Percentiles rank a stretch among this genome's conserved stretches.
Conservation (phyloP, 2,113 vertebrate species). For the Syngnathus scovelli region DNA sequence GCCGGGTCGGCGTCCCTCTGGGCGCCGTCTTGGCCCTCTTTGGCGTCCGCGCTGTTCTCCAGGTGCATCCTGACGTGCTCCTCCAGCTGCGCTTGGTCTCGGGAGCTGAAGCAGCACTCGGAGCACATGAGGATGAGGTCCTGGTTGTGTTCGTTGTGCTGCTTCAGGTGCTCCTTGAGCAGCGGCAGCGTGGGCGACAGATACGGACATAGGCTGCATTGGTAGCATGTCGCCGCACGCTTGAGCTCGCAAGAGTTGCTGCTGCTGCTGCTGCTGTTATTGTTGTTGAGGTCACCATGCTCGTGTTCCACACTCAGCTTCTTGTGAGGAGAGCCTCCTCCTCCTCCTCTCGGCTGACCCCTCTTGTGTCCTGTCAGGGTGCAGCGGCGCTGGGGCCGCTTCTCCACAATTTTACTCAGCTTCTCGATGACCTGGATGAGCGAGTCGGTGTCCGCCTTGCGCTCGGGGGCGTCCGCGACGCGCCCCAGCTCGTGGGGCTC, state of each 20-base stretch:
- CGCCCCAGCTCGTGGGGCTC: conserved; percentile 21
- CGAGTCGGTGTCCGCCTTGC: conserved; percentile 77
- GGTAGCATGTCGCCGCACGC: conserved; percentile 82
- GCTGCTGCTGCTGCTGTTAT: conserved; percentile 30
- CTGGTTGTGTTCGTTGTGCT: conserved; percentile 86
- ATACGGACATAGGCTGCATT: conserved; percentile 89
- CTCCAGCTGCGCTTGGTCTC: conserved; percentile 84
- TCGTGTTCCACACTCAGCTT: conserved; percentile 31
- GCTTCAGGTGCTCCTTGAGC: conserved; percentile 85
- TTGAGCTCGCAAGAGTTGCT: conserved; percentile 32
- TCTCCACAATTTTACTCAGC: conserved; percentile 92
- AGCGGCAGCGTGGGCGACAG: conserved; percentile 78
- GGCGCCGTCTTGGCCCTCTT: background rate
- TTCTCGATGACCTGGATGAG: conserved; percentile 95
- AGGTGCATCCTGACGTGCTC: conserved; percentile 81
- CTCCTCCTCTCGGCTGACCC: conserved; percentile 35
- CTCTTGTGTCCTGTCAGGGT: conserved; percentile 80
- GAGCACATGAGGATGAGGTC: conserved; percentile 92
- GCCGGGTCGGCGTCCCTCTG: background rate
- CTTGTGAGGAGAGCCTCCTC: conserved; percentile 1
- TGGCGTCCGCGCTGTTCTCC: conserved; percentile 41
- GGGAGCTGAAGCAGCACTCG: conserved; percentile 82
- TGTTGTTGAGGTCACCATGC: conserved; percentile 42
- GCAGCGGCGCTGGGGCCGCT: conserved; percentile 79
- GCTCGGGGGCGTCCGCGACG: conserved; percentile 43